Conservation (phyloP, 2,113 vertebrate genomes). For the Lamprotornis superbus region DNA sequence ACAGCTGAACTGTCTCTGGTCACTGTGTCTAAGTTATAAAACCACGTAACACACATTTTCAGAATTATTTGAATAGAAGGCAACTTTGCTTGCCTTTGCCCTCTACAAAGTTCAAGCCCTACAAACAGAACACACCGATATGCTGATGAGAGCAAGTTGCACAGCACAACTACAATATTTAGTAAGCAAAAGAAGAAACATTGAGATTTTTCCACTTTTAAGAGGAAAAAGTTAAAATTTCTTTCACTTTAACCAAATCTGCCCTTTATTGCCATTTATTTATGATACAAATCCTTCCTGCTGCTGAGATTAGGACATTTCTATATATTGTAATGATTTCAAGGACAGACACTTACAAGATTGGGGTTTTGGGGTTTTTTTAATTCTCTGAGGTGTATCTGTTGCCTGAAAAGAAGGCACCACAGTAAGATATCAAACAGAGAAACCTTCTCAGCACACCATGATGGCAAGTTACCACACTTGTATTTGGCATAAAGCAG, state of each 20-base stretch:
- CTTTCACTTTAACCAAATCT: not conserved
- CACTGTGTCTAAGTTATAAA: not conserved
- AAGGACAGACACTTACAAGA: not conserved
- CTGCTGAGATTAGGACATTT: not conserved
- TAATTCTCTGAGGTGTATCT: not conserved
- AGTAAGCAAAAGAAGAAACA: not conserved
- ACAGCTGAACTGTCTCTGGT: not conserved
- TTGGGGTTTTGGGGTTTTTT: not conserved
- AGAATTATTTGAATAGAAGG: not conserved
- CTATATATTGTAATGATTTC: not conserved
- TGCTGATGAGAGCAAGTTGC: fast-evolving
- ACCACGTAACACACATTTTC: fast-evolving
- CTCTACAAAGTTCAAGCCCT: not conserved
- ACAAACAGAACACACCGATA: not conserved
- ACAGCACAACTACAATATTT: not conserved
- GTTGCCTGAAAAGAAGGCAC: not conserved
- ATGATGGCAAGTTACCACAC: not conserved
- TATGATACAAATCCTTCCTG: not conserved
- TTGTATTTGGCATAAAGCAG: not conserved
- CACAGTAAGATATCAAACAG: not conserved
- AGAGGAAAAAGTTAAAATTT: not conserved
- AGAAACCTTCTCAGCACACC: not conserved
- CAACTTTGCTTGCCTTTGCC: not conserved
- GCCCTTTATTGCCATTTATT: not conserved
- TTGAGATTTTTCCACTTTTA: not conserved